phyloP scores from a whole-genome alignment of 2,113 vertebrate genomes.

The Pelusios castaneus region DNA sequence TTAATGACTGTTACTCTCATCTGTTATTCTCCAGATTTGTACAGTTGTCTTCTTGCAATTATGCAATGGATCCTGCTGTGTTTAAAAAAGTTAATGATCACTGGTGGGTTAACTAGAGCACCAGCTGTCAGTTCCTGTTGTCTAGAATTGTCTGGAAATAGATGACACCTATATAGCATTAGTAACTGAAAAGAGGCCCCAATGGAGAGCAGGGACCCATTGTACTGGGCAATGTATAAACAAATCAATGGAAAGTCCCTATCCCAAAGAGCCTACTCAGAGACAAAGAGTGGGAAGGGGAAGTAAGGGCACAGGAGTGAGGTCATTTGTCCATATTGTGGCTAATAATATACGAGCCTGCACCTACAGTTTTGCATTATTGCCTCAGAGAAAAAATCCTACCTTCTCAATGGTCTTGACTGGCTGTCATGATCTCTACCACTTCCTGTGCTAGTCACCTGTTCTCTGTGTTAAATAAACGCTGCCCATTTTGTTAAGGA shows the following conservation, averaged over 20 bases:
- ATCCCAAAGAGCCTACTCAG: neutral
- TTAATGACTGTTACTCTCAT: slow-evolving; percentile 48
- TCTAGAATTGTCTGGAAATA: neutral
- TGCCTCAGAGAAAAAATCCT: neutral
- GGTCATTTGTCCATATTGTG: slow-evolving; percentile 18
- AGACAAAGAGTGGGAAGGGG: neutral
- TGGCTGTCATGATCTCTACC: neutral
- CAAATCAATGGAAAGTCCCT: neutral
- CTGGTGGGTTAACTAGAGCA: neutral
- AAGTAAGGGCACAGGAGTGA: neutral
- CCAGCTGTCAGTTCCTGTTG: slow-evolving; percentile 14
- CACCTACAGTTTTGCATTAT: neutral
- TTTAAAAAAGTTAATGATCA: slow-evolving; percentile 13
- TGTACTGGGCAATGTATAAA: neutral
- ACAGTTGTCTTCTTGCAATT: slow-evolving; percentile 26
- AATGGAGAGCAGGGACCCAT: neutral
- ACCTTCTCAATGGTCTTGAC: neutral
- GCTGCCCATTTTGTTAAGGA: neutral
- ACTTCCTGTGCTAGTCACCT: neutral
- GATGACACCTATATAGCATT: neutral
- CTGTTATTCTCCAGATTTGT: slow-evolving; percentile 3
- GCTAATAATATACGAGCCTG: neutral
- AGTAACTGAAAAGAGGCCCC: neutral
- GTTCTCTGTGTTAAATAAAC: neutral
- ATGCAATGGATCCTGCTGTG: slow-evolving; percentile 20